A percentile compares a stretch with the other conserved stretches of the same genome.
These are phyloP conservation scores for Dolichopus griseipennis DNA, from an alignment of 2,888 invertebrate species.

Conservation along the genomic window DNA sequence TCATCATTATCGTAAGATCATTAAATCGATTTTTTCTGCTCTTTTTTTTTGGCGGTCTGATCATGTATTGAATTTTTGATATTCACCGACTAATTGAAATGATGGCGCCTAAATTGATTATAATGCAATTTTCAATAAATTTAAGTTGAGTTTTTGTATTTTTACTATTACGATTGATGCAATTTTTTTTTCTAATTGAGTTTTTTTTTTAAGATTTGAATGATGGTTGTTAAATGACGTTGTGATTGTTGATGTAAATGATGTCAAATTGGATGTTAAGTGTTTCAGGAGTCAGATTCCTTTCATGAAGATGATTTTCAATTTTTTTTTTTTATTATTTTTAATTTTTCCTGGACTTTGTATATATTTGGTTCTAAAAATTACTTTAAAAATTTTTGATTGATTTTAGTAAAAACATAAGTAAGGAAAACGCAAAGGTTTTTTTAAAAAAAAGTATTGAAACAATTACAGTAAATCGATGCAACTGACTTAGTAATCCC, in stretches of 20 bases:
- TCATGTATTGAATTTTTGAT: background rate
- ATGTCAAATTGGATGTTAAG: background rate
- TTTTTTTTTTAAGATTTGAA: background rate
- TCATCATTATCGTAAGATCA: too few relatives aligned
- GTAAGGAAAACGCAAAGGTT: too few relatives aligned
- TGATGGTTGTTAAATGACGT: background rate
- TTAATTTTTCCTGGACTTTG: too few relatives aligned
- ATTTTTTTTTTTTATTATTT: background rate
- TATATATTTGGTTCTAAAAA: too few relatives aligned
- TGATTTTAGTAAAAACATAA: too few relatives aligned
- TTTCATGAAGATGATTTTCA: conserved; percentile 3
- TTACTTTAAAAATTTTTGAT: too few relatives aligned
- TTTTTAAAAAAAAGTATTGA: too few relatives aligned
- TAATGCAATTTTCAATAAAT: conserved; percentile 1
- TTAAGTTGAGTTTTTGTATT: background rate
- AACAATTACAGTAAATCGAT: too few relatives aligned
- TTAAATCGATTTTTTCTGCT: too few relatives aligned
- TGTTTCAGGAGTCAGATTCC: conserved; percentile 1
- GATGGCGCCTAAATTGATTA: conserved; percentile 4
- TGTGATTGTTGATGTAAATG: background rate
- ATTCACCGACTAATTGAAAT: conserved; percentile 4
- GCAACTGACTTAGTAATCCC: too few relatives aligned
- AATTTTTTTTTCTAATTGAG: background rate
- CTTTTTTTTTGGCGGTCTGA: too few relatives aligned
- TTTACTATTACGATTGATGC: background rate